Conservation (phyloP, 1,140 invertebrate species). For the Drosophila tristis region DNA sequence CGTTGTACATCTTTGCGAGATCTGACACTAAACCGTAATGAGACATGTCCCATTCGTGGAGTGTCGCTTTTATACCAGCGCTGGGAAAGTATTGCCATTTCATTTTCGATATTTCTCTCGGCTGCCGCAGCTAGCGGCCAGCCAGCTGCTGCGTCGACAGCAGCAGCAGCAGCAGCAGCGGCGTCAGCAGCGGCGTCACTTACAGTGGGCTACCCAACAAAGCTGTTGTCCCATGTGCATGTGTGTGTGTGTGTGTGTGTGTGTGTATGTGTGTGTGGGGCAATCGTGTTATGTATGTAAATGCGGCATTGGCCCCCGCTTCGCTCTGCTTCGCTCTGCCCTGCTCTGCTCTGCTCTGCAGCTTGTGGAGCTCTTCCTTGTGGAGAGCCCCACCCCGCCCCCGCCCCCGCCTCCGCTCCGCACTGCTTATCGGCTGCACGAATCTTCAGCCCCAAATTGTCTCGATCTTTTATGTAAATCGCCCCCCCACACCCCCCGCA, state of each 20-base stretch:
- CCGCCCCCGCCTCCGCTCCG: too few relatives aligned
- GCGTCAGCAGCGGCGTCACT: constrained; percentile 4
- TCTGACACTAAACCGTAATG: constrained; percentile 84
- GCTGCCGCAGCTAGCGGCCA: neutral
- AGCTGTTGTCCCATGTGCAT: constrained; percentile 1
- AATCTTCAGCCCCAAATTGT: constrained; percentile 20
- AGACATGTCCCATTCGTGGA: constrained; percentile 83
- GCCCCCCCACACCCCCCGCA: neutral
- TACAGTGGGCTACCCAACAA: constrained; percentile 38
- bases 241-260: constrained; percentile 31
- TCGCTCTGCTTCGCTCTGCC: neutral
- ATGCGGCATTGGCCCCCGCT: constrained; percentile 41
- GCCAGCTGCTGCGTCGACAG: neutral
- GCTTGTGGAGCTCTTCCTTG: constrained; percentile 42
- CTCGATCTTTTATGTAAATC: constrained; percentile 53
- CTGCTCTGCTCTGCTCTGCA: too few relatives aligned
- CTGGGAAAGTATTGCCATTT: constrained; percentile 84
- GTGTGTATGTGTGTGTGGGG: constrained; percentile 33
- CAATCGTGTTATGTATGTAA: constrained; percentile 73
- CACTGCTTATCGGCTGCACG: constrained; percentile 46
- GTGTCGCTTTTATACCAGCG: constrained; percentile 81
- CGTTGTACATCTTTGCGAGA: constrained; percentile 82
- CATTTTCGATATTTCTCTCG: constrained; percentile 78
- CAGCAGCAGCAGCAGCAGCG: constrained; percentile 2
- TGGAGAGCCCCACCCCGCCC: constrained; percentile 18